phyloP scores from a whole-genome alignment of 2,797 vertebrate species.

The Xyrichtys novacula region DNA sequence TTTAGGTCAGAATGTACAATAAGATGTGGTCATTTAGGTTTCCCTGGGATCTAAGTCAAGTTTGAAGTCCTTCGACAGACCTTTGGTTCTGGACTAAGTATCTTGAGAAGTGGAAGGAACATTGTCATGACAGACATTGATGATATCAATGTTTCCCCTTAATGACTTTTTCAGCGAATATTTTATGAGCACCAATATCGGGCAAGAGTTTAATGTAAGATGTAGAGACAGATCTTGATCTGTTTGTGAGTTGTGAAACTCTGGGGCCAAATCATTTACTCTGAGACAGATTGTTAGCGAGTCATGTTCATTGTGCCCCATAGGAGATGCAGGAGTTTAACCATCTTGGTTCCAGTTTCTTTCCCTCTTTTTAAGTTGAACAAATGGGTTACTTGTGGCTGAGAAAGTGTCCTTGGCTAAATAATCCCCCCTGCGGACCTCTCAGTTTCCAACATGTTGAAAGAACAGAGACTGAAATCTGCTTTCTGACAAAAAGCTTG shows the following conservation, averaged over 20 bases:
- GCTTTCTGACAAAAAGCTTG: neutral
- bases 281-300: neutral
- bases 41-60: too few relatives aligned
- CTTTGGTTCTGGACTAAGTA: too few relatives aligned
- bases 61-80: too few relatives aligned
- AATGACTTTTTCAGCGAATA: too few relatives aligned
- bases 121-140: too few relatives aligned
- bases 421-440: neutral
- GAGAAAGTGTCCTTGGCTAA: slow-evolving; percentile 8
- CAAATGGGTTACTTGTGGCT: neutral
- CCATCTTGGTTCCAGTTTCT: slow-evolving; percentile 5
- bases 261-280: neutral
- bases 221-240: neutral
- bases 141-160: too few relatives aligned
- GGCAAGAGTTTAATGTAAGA: neutral
- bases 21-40: too few relatives aligned
- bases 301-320: neutral
- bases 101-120: too few relatives aligned
- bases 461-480: slow-evolving; percentile 13
- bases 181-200: too few relatives aligned
- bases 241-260: neutral
- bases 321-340: neutral
- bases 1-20: too few relatives aligned
- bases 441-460: slow-evolving; percentile 11
- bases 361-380: neutral